phyloP scores from a whole-genome alignment of 2,888 invertebrate genomes.

The Eupithecia centaureata region DNA sequence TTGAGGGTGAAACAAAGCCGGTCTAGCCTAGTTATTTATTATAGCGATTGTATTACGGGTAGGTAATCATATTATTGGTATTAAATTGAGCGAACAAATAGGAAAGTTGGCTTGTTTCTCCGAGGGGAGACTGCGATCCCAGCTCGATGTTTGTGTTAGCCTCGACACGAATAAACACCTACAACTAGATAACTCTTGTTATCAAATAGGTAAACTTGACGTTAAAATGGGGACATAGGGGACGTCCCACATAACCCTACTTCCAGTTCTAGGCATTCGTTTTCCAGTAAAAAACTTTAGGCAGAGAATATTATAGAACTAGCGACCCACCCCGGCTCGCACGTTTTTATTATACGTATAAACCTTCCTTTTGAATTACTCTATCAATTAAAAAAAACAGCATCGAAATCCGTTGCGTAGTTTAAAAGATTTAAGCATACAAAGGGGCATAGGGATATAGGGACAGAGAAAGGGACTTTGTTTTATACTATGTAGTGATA shows the following conservation, averaged over 20 bases:
- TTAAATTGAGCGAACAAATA: constrained; percentile 47
- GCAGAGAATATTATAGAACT: too few relatives aligned
- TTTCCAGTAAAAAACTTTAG: background rate
- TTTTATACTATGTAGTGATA: too few relatives aligned
- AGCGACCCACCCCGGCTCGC: too few relatives aligned
- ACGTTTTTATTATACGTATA: too few relatives aligned
- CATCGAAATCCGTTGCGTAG: too few relatives aligned
- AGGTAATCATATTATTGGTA: constrained; percentile 51
- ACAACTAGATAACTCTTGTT: background rate
- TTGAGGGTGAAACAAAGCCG: constrained; percentile 22
- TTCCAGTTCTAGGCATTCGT: background rate
- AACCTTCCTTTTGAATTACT: too few relatives aligned
- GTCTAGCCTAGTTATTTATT: constrained; percentile 42
- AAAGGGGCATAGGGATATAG: too few relatives aligned
- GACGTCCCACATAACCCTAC: too few relatives aligned
- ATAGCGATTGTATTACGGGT: constrained; percentile 30
- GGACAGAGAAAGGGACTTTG: too few relatives aligned
- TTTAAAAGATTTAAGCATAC: too few relatives aligned
- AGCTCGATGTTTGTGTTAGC: constrained; percentile 36
- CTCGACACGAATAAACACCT: background rate
- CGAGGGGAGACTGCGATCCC: constrained; percentile 44
- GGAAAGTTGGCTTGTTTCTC: constrained; percentile 46
- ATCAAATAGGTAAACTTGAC: background rate
- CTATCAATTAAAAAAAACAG: too few relatives aligned
- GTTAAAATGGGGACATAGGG: too few relatives aligned